Base-by-base conservation (phyloP, 2,113 vertebrate genomes). In the Oenanthe melanoleuca region DNA sequence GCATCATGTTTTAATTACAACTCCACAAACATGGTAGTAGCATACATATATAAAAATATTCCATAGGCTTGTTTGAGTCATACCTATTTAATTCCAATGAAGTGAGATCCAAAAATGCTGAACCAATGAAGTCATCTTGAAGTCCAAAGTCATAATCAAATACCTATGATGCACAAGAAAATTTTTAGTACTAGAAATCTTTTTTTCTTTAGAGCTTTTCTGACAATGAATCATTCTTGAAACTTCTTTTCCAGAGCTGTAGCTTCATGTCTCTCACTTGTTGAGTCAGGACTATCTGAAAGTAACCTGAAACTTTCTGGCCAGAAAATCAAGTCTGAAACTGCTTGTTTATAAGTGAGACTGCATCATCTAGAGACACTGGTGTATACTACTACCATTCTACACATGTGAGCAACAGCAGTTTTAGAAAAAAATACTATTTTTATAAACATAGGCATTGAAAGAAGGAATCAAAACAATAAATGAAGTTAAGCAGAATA, bases 141-240 rank as follows among this genome's bases (percentile, higher is more conserved):
- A 99, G 97, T 72, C 99, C 99, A 97, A 99, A 99, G 96, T 99
- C 99, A 98, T 99, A 99, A 96, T 99, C 99, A 98, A 99, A 99
- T 67, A 99, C 99, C 99, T 99, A 94, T 44, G 50, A 87, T 21
- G 13, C 11, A 95, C 44, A 96, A 69, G 50, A 95, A 31, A 24
- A 70, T 72, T 92, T 72, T 65, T 28, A 92, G 15, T 22, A 61
- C 4, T 20, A 40, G 38, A 50, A 63, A 69, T 59, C 1, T 12
- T 70, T 56, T 40, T 34, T 20, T 17, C 1, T 33, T 56, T 34
- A 40, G 24, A 67, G 7, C 31, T 65, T 53, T 65, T 74, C 23
- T 69, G 34, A 37, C 11, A 56, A 52, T 47, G 42, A 92, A 92
- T 44, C 1, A 22, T 63, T 82, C 65, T n/a, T 67, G 12, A 33